Conservation (phyloP, 2,113 vertebrate genomes). For the Microtus ochrogaster region DNA sequence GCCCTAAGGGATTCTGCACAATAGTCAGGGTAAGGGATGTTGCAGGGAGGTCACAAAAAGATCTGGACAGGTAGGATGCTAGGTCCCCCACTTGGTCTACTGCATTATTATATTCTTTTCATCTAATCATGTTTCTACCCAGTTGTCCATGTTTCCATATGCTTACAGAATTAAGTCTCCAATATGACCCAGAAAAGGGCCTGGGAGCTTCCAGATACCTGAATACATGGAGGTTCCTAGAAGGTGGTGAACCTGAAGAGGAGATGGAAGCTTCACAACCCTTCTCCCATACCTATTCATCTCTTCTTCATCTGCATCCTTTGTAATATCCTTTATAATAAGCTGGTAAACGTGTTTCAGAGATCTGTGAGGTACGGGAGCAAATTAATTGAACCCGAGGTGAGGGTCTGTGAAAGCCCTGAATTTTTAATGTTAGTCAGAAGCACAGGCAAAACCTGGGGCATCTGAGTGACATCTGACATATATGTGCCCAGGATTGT, state of each 20-base stretch:
- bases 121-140: neutral
- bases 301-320: slow-evolving; percentile 1
- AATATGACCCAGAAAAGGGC: neutral
- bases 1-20: neutral
- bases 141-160: neutral
- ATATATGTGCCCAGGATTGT: neutral
- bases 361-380: neutral
- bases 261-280: neutral
- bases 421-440: neutral
- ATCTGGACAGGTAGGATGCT: neutral
- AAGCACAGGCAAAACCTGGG: neutral
- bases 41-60: neutral
- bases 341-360: slow-evolving; percentile 2
- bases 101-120: neutral
- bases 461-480: neutral
- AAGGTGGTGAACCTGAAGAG: neutral
- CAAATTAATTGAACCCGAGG: neutral
- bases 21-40: neutral
- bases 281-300: slow-evolving; percentile 6
- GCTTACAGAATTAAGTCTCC: neutral
- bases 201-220: neutral
- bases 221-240: neutral
- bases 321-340: slow-evolving; percentile 26
- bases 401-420: neutral
- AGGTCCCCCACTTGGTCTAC: neutral